Conservation (phyloP, 2,888 invertebrate species). For the Lordiphosa fenestrarum region DNA sequence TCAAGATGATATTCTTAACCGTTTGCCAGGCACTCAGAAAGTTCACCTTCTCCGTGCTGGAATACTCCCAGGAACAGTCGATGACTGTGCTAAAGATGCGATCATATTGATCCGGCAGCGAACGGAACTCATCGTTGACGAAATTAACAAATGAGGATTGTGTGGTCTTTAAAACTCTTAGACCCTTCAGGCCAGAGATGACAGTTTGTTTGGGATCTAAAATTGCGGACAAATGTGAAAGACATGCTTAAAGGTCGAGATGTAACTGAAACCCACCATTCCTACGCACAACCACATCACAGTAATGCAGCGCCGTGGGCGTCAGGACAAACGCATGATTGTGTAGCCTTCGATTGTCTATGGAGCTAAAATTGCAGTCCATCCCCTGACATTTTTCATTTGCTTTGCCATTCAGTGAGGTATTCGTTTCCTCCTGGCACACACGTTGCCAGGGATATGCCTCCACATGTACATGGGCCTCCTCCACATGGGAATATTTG, state of each 20-base stretch:
- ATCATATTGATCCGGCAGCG: constrained; percentile 87
- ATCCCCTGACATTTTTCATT: background rate
- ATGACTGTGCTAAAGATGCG: constrained; percentile 88
- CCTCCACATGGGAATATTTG: constrained; percentile 88
- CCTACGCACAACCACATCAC: constrained; percentile 85
- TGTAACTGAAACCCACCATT: constrained; percentile 82
- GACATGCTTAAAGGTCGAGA: background rate
- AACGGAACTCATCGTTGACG: constrained; percentile 89
- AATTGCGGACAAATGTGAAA: constrained; percentile 2
- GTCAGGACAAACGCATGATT: constrained; percentile 89
- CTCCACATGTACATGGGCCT: constrained; percentile 85
- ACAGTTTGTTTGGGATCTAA: constrained; percentile 82
- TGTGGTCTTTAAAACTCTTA: constrained; percentile 89
- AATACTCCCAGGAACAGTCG: constrained; percentile 88
- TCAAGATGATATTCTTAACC: constrained; percentile 86
- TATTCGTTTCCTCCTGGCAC: constrained; percentile 80
- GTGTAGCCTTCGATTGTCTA: constrained; percentile 81
- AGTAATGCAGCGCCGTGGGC: constrained; percentile 85
- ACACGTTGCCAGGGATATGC: constrained; percentile 90
- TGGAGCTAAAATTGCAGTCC: constrained; percentile 44
- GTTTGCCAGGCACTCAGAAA: constrained; percentile 87
- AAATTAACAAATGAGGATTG: constrained; percentile 90
- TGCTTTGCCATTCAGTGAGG: constrained; percentile 54
- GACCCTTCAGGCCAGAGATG: constrained; percentile 85
- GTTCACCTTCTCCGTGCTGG: constrained; percentile 84